phyloP scores from a whole-genome alignment of 2,113 vertebrate genomes.

The Aptenodytes forsteri region DNA sequence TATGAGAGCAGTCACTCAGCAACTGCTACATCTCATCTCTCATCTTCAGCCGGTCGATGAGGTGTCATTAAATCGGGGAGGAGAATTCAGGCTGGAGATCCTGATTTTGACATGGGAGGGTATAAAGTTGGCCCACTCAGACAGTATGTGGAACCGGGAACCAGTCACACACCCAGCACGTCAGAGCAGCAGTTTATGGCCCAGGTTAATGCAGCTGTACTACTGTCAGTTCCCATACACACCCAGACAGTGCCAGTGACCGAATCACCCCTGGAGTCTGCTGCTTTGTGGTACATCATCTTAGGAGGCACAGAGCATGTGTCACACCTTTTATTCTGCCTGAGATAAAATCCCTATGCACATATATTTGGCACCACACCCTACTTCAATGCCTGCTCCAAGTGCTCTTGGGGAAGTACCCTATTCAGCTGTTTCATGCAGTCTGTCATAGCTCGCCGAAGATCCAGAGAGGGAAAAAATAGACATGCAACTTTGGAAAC shows the following conservation, averaged over 20 bases:
- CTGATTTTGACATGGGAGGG: background rate
- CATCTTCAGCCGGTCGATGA: background rate
- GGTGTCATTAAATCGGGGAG: background rate
- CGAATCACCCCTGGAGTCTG: background rate
- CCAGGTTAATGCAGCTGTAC: background rate
- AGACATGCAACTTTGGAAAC: background rate
- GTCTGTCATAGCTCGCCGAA: background rate
- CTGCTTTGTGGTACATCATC: background rate
- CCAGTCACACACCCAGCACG: background rate
- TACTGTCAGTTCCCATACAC: background rate
- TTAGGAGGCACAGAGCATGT: background rate
- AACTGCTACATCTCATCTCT: background rate
- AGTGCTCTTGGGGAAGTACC: background rate
- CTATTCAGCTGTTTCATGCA: background rate
- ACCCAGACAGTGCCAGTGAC: background rate
- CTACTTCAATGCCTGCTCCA: background rate
- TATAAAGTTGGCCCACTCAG: background rate
- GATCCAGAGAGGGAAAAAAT: background rate
- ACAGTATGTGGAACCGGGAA: background rate
- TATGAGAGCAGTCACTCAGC: background rate
- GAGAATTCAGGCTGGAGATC: background rate
- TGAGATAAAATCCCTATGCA: background rate
- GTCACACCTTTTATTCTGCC: background rate
- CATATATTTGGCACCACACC: background rate
- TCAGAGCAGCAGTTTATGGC: background rate